A percentile compares a stretch with the other conserved stretches of the same genome.
Conservation (phyloP, 2,797 vertebrate species). For the Acanthurus leucopareius region DNA sequence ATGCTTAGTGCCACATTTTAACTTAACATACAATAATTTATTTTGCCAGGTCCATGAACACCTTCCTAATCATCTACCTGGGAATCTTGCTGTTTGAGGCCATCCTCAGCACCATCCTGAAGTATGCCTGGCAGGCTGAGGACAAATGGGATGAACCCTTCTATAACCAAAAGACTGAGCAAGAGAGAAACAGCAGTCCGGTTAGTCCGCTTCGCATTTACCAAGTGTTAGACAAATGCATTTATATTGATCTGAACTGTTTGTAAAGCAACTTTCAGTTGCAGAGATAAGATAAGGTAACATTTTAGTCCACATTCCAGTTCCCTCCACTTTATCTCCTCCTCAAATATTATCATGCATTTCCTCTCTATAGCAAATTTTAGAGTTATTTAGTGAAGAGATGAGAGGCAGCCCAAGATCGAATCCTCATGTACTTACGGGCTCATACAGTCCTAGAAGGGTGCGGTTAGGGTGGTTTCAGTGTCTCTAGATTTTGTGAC, state of each 20-base stretch:
- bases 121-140: conserved; percentile 97
- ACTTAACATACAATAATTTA: not conserved
- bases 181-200: conserved; percentile 96
- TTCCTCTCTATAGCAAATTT: conserved; percentile 8
- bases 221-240: conserved; percentile 19
- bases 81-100: conserved; percentile 96
- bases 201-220: conserved; percentile 75
- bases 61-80: conserved; percentile 97
- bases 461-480: conserved; percentile 12
- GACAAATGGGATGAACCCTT: conserved; percentile 95
- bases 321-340: conserved; percentile 4
- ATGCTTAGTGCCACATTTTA: too few relatives aligned
- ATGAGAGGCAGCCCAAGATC: not conserved
- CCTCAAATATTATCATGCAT: not conserved
- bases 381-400: conserved; percentile 10
- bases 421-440: not conserved
- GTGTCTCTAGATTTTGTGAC: conserved; percentile 61
- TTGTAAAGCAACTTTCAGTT: conserved; percentile 3
- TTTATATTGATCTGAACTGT: conserved; percentile 42
- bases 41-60: conserved; percentile 94
- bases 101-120: conserved; percentile 95
- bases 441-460: not conserved
- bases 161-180: conserved; percentile 96
- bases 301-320: conserved; percentile 12
- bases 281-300: conserved; percentile 43